Base-by-base conservation (phyloP, 92 coral and sea anemone species). In the Phymanthus crucifer region DNA sequence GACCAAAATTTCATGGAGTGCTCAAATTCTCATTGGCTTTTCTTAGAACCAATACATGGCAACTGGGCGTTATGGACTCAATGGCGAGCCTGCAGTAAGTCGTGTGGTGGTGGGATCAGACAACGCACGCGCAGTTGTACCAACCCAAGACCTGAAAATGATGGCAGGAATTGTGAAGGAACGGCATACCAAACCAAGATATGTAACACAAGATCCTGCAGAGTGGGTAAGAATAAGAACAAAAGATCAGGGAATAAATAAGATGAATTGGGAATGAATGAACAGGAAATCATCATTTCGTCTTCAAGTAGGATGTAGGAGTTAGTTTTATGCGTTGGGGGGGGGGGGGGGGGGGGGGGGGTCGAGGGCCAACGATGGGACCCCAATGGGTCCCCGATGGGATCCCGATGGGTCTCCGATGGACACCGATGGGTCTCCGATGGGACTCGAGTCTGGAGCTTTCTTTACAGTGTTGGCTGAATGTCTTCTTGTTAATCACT, bases 21-120 rank as follows among this genome's bases (percentile, higher is more conserved):
- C 1, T 21, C 11, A 43, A 24, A n/a, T 54, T n/a, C 27, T 54
- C 7, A 54, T 21, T 24, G 64, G 64, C 10, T 61, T 24, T 29
- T 27, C 34, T 61, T 17, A 61, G 68, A 19, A 9, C 85, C 87
- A 23, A 78, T 83, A 32, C 79, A 92, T 70, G 97, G 97, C 10
- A 64, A 74, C 0, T 92, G 97, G 97, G 68, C 90, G 14, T 31
- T 80, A 13, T 92, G 97, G 97, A 58, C 94, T 0, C 70, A 85
- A 12, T 92, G 97, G 97, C 77, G 75, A 43, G 56, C 87, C 47
- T 92, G 97, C 76, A 80, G 80, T 56, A 87, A 87, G 78, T 73
- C 45, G 40, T 92, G 97, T 34, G 90, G 77, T 13, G 82, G 88
- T 9, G 97, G 97, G 0, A 85, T 38, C 1, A 87, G 82, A 67